Evolutionary conservation across 2,888 invertebrate genomes (phyloP), one percentile per base, ranked within the genome.

Genomic region (Amphipoea oculea): DNA sequence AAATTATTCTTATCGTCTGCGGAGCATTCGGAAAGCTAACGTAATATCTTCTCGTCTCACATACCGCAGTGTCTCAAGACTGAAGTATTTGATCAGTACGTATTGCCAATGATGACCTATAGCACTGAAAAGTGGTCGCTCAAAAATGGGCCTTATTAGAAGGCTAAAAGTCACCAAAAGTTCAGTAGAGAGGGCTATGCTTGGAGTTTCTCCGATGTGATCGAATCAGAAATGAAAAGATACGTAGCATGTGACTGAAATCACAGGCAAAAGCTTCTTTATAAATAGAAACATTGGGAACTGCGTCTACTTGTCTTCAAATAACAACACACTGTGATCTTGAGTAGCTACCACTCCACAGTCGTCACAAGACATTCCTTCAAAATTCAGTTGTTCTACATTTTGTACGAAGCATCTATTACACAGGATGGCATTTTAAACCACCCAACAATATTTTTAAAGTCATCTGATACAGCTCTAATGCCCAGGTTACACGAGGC

Each of bases 401-500:
- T 81, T 45, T 60, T 57, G 48, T 20, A 54, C n/a, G 29, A 75
- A 78, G 20, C 82, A 78, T 73, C 69, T 66, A 74, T 80, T 81
- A 76, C 63, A 78, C 51, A 9, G 17, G 23, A 71, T 70, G 17
- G 51, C 76, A 86, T 76, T 81, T 71, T 81, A 76, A 78, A 77
- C 65, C 36, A 68, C 14, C n/a, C 62, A 67, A 54, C 71, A 85
- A 71, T 80, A 73, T 73, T 79, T 84, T 78, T 66, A 76, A 78
- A 82, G 68, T 78, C 67, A 73, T 36, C 72, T 72, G 36, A 80
- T 60, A 65, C 36, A n/a, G 7, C 23, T 48, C 14, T 65, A 75
- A 23, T 1, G 40, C 23, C 40, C 4, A 23, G 23, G 23, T 6
- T 23, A 40, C 66, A 66, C 40, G 40, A 66, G 23, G 40, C 4